Evolutionary conservation across 2,797 vertebrate genomes (phyloP).

Genomic region (Iguana delicatissima): DNA sequence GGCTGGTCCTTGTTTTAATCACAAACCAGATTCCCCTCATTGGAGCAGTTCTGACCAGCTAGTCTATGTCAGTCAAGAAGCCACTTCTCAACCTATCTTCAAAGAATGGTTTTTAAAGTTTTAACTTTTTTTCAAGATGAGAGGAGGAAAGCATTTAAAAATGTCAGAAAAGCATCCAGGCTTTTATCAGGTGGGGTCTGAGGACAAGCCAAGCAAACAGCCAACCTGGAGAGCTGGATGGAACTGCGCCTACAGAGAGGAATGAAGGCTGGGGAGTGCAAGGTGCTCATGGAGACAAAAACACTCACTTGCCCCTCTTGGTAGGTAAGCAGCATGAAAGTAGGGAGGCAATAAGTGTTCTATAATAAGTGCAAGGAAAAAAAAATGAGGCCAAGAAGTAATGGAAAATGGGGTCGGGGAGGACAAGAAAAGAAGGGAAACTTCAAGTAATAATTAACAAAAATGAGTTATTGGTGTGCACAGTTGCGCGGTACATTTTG

Average conservation of each 20-base stretch:
- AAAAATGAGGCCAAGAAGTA: not conserved
- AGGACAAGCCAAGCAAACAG: not conserved
- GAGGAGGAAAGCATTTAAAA: not conserved
- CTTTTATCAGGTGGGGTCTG: not conserved
- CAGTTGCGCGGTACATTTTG: not conserved
- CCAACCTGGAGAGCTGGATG: not conserved
- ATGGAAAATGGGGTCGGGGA: too few species aligned
- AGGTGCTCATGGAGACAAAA: not conserved
- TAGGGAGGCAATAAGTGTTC: not conserved
- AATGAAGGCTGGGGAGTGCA: not conserved
- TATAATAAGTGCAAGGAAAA: not conserved
- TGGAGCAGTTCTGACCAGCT: not conserved
- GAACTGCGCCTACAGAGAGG: not conserved
- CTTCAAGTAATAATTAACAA: not conserved
- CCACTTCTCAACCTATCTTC: not conserved
- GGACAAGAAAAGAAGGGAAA: not conserved
- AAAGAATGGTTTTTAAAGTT: not conserved
- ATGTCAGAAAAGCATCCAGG: not conserved
- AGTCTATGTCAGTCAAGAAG: not conserved
- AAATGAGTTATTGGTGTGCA: not conserved
- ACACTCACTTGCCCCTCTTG: too few species aligned
- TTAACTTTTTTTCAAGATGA: not conserved
- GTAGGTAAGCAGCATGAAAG: not conserved
- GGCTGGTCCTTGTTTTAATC: not conserved
- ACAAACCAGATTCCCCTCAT: not conserved